A percentile compares a stretch with the other conserved stretches of the same genome.
Conservation (phyloP, 2,113 vertebrate genomes). For the Dryoscopus gambensis region DNA sequence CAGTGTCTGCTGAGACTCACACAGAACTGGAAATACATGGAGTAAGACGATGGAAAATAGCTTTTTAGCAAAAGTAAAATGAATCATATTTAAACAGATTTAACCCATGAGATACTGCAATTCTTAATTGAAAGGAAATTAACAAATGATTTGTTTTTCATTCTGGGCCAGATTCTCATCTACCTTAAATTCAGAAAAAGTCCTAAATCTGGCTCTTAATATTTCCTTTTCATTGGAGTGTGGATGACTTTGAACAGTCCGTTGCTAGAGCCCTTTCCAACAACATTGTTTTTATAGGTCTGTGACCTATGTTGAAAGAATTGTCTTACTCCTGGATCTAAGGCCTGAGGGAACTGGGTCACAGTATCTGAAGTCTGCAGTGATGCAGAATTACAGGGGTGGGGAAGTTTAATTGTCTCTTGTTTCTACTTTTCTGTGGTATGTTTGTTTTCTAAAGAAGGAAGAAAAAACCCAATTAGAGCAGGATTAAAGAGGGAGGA, state of each 20-base stretch:
- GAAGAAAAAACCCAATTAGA: background rate
- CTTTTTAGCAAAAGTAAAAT: background rate
- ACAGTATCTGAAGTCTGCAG: background rate
- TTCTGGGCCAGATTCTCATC: background rate
- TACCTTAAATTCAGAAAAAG: background rate
- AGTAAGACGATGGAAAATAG: background rate
- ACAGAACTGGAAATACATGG: background rate
- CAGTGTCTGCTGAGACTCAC: background rate
- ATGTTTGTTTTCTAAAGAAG: background rate
- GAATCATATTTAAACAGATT: background rate
- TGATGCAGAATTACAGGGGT: background rate
- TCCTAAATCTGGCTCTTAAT: background rate
- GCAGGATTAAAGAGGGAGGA: background rate
- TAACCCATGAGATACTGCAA: rapidly evolving
- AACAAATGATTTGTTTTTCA: background rate
- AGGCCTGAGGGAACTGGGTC: background rate
- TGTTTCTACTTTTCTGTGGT: background rate
- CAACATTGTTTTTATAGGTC: background rate
- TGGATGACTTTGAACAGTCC: background rate
- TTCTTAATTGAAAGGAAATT: background rate
- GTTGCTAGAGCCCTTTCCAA: background rate
- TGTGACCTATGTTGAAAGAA: background rate
- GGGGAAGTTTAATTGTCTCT: background rate
- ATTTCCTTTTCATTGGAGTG: background rate
- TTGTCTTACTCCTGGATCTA: background rate